Conservation (phyloP, 2,888 invertebrate genomes). For the Epirrhoe tristata region DNA sequence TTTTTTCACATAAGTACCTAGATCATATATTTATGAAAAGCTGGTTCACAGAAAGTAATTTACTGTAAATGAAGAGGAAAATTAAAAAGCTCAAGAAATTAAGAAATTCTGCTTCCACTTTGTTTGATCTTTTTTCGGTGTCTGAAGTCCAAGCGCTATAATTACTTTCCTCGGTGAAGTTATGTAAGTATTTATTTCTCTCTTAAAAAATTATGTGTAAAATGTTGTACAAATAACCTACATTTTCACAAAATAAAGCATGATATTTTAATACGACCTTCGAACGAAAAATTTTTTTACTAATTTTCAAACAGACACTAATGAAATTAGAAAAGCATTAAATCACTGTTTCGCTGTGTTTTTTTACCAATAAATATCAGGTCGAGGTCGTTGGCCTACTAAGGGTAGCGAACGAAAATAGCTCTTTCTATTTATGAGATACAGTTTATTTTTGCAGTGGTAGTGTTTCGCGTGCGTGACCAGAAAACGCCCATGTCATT, state of each 20-base stretch:
- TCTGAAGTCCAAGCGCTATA: slow-evolving; percentile 12
- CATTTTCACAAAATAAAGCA: not conserved
- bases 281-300: not conserved
- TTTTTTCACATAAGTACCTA: not conserved
- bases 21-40: no score
- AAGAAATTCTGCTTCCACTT: slow-evolving; percentile 17
- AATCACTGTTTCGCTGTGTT: slow-evolving; percentile 64
- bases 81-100: slow-evolving; percentile 20
- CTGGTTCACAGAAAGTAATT: not conserved
- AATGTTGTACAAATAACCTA: not conserved
- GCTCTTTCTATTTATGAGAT: slow-evolving; percentile 52
- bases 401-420: slow-evolving; percentile 51
- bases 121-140: slow-evolving; percentile 25
- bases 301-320: slow-evolving; percentile 39
- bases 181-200: not conserved
- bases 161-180: slow-evolving; percentile 8
- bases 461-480: slow-evolving; percentile 67
- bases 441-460: slow-evolving; percentile 53
- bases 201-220: not conserved
- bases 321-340: slow-evolving; percentile 55
- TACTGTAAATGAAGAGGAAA: slow-evolving; percentile 8
- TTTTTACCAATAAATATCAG: slow-evolving; percentile 62
- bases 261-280: not conserved
- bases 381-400: slow-evolving; percentile 58
- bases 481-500: slow-evolving; percentile 71